phyloP scores from a whole-genome alignment of 2,888 invertebrate species.

The Drosophila nr. medialis region DNA sequence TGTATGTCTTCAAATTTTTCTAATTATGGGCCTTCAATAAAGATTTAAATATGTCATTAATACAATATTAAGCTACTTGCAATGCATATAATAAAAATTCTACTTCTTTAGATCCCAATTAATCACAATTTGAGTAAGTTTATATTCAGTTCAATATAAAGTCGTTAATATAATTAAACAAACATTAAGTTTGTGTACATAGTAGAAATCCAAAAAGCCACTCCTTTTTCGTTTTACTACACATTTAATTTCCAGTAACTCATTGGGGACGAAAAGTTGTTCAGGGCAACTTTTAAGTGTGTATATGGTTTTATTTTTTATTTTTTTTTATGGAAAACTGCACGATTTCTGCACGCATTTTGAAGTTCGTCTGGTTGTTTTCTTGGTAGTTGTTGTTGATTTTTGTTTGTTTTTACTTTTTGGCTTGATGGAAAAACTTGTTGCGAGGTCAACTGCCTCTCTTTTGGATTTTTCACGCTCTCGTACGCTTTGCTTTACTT shows the following conservation, averaged over 20 bases:
- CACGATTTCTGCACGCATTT: slow-evolving; percentile 74
- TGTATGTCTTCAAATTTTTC: neutral
- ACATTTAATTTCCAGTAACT: slow-evolving; percentile 6
- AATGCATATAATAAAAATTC: neutral
- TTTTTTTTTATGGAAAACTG: slow-evolving; percentile 30
- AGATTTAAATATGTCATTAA: neutral
- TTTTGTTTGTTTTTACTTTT: slow-evolving; percentile 12
- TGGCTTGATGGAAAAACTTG: slow-evolving; percentile 68
- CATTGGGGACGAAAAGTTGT: slow-evolving; percentile 48
- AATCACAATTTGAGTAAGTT: neutral
- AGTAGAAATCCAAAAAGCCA: neutral
- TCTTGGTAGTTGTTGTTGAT: slow-evolving; percentile 22
- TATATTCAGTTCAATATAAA: neutral
- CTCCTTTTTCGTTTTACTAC: neutral
- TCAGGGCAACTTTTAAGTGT: slow-evolving; percentile 49
- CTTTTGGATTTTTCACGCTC: slow-evolving; percentile 68
- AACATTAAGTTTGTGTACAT: neutral
- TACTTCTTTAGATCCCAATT: neutral
- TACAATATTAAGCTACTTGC: neutral
- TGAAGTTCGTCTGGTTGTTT: slow-evolving; percentile 55
- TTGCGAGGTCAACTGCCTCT: slow-evolving; percentile 77
- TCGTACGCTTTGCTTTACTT: slow-evolving; percentile 62
- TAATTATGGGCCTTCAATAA: neutral
- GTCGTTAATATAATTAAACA: neutral
- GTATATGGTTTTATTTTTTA: slow-evolving; percentile 4